These are phyloP conservation scores for Torymus auratus DNA, from an alignment of 2,888 invertebrate genomes.

Conservation along the genomic window DNA sequence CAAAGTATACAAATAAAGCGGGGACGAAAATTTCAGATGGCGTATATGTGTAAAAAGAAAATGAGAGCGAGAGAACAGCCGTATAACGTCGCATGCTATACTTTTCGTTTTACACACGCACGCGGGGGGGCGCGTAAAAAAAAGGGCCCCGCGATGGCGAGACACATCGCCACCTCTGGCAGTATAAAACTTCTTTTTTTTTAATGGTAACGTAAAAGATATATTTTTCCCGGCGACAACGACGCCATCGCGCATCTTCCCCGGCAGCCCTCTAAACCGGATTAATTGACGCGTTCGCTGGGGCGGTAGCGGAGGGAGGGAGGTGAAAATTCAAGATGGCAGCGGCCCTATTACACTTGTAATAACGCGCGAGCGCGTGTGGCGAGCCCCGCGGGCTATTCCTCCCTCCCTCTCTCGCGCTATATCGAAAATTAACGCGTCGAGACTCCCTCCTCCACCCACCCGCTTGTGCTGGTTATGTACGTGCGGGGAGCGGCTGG, in stretches of 20 bases:
- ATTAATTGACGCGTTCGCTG: constrained; percentile 71
- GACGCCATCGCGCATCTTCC: constrained; percentile 69
- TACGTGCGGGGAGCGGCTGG: not conserved
- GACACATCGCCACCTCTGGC: not conserved
- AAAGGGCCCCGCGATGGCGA: not conserved
- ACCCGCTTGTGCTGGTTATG: too few species aligned
- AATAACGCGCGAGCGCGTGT: constrained; percentile 66
- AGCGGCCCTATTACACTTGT: constrained; percentile 72
- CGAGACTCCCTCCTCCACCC: not conserved
- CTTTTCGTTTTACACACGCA: constrained; percentile 13
- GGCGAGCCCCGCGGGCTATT: constrained; percentile 19
- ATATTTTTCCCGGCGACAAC: constrained; percentile 58
- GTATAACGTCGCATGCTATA: not conserved
- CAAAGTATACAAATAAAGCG: constrained; percentile 35
- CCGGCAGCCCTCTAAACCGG: constrained; percentile 68
- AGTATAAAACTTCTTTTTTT: constrained; percentile 35
- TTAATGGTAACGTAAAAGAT: constrained; percentile 43
- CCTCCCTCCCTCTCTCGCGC: constrained; percentile 20
- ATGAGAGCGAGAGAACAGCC: constrained; percentile 2
- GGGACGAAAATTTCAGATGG: constrained; percentile 13
- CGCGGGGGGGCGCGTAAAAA: constrained; percentile 17
- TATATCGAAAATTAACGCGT: constrained; percentile 65
- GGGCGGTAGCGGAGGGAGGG: constrained; percentile 61
- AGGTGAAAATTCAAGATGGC: constrained; percentile 74
- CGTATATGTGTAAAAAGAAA: not conserved